Evolutionary conservation across 30 jellyfish, hydroid and myxozoan species (phyloP), one percentile per base, ranked within the genome.

Genomic region (Turritopsis dohrnii): DNA sequence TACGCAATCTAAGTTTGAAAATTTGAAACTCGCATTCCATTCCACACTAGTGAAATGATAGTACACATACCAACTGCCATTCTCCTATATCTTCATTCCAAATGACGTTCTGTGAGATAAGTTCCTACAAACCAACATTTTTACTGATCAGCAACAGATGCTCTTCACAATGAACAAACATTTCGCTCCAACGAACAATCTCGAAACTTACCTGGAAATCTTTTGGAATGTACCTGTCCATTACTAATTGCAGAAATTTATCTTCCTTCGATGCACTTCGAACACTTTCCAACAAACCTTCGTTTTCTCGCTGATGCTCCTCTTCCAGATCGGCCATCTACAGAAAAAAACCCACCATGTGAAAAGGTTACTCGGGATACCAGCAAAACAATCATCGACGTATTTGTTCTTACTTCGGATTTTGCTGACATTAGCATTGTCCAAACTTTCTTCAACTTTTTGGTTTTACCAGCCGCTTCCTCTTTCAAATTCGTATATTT

Each of bases 11-110:
- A n/a, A n/a, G n/a, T n/a, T n/a, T n/a, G n/a, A n/a, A n/a, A n/a
- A n/a, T n/a, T n/a, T n/a, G n/a, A n/a, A n/a, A n/a, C n/a, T n/a
- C n/a, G n/a, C n/a, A n/a, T n/a, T n/a, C n/a, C n/a, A n/a, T n/a
- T n/a, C n/a, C n/a, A n/a, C n/a, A n/a, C n/a, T n/a, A n/a, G n/a
- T n/a, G 54, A 74, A 74, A 75, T 26, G 65, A 79, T 16, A n/a
- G 18, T 24, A 23, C 21, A 66, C 93, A 53, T 53, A 92, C 98
- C 92, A 92, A 52, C 82, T 92, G 98, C 98, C 98, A 92, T 87
- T 92, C 98, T 23, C 98, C 98, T 20, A 88, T 92, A 7, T 92
- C 98, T 65, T 92, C 98, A 79, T 92, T 92, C 98, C 98, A 92
- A 16, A 73, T 52, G 25, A 87, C 96, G 71, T 75, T 84, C 25